These are phyloP conservation scores for Cheilosia pagana DNA, from an alignment of 2,888 invertebrate species.

Conservation along the genomic window DNA sequence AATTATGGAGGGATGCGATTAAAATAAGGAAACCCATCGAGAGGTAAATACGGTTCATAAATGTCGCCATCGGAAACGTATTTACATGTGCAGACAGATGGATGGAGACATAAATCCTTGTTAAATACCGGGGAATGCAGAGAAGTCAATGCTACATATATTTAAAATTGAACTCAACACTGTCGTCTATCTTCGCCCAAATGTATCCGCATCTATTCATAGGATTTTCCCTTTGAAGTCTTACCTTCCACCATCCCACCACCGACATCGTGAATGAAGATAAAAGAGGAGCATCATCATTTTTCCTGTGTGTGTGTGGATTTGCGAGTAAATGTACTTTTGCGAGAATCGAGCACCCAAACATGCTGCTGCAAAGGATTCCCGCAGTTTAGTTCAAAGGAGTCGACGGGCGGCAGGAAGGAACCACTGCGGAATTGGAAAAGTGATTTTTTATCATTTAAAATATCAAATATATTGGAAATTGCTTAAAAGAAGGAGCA, in stretches of 20 bases:
- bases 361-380: conserved; percentile 44
- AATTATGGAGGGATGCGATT: conserved; percentile 33
- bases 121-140: conserved; percentile 54
- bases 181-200: neutral
- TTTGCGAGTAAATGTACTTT: conserved; percentile 74
- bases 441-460: conserved; percentile 75
- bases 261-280: conserved; percentile 65
- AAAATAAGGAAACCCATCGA: conserved; percentile 33
- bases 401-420: conserved; percentile 49
- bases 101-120: conserved; percentile 74
- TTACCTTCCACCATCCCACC: neutral
- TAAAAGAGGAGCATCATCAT: conserved; percentile 75
- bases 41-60: conserved; percentile 65
- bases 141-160: conserved; percentile 50
- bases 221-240: conserved; percentile 73
- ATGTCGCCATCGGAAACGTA: conserved; percentile 30
- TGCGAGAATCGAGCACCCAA: conserved; percentile 34
- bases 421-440: conserved; percentile 73
- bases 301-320: conserved; percentile 72
- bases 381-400: conserved; percentile 69
- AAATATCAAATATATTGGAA: conserved; percentile 75
- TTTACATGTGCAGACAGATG: conserved; percentile 61
- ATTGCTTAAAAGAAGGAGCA: conserved; percentile 34
- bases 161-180: conserved; percentile 65
- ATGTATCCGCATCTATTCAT: conserved; percentile 59